Percentiles rank a stretch among this genome's conserved stretches.
Conservation (phyloP, 2,888 invertebrate species). For the Protophormia terraenovae region DNA sequence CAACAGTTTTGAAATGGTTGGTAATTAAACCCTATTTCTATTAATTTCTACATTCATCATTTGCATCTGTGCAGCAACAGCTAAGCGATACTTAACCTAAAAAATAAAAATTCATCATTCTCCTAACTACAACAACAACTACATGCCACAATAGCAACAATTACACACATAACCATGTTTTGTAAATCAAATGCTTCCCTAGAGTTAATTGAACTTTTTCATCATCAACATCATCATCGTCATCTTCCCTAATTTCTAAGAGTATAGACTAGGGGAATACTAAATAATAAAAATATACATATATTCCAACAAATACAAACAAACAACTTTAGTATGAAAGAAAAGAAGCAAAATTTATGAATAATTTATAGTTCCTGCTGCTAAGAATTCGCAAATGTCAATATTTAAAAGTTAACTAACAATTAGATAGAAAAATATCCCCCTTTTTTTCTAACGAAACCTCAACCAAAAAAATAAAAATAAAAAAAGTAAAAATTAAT, state of each 20-base stretch:
- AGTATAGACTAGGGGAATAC: background rate
- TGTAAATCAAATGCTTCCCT: slow-evolving; percentile 20
- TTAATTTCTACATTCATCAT: slow-evolving; percentile 10
- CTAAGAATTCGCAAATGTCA: slow-evolving; percentile 57
- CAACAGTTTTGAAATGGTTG: background rate
- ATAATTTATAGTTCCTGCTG: slow-evolving; percentile 67
- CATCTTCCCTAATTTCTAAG: slow-evolving; percentile 36
- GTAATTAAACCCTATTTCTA: slow-evolving; percentile 39
- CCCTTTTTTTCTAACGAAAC: background rate
- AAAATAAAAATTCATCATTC: slow-evolving; percentile 33
- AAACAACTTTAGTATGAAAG: background rate
- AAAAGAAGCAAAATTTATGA: slow-evolving; percentile 15
- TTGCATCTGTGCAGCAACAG: slow-evolving; percentile 46
- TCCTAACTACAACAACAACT: background rate
- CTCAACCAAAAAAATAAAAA: background rate
- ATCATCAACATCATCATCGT: too few species aligned
- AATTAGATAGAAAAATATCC: slow-evolving; percentile 64
- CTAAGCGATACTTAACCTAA: slow-evolving; percentile 60
- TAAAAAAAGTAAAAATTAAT: slow-evolving; percentile 5
- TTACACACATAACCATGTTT: background rate
- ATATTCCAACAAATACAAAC: background rate
- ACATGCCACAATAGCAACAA: slow-evolving; percentile 2
- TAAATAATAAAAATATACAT: slow-evolving; percentile 9
- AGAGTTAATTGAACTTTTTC: slow-evolving; percentile 47
- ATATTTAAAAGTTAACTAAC: slow-evolving; percentile 61